Base-by-base conservation (phyloP, 1,140 invertebrate genomes). In the Propsilocerus akamusi region DNA sequence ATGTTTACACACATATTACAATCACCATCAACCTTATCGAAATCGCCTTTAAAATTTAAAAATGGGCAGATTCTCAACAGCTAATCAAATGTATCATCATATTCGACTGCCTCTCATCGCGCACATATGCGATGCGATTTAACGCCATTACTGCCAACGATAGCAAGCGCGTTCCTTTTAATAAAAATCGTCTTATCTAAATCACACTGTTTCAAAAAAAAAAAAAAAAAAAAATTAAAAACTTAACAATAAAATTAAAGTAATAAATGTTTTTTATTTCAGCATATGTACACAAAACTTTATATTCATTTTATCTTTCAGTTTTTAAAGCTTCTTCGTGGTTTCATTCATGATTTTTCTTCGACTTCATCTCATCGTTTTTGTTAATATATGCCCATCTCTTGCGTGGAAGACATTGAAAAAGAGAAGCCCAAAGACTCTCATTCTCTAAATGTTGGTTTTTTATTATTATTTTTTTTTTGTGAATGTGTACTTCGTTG, bases 51-150 rank as follows among this genome's bases (percentile, higher is more conserved):
- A 20, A 41, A n/a, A n/a, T n/a, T n/a, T n/a, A n/a, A n/a, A n/a
- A 41, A 41, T 41, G 34, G 34, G 17, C 34, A 41, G 34, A 41
- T 41, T 41, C 11, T 10, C 34, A 41, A 41, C 34, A 41, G 34
- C 34, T 41, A 41, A 41, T 41, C 34, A 41, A 41, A 41, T 41
- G n/a, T n/a, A n/a, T n/a, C n/a, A n/a, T n/a, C n/a, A n/a, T n/a
- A n/a, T n/a, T n/a, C n/a, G n/a, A n/a, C n/a, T 41, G 17, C 34
- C 34, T 8, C 28, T 11, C 28, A 30, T 30, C n/a, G 28, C 28
- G 10, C 22, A 14, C 34, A 41, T 41, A 41, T 20, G 10, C 4
- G 20, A 37, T 37, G 20, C 14, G 14, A 37, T 37, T 37, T 37
- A 41, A 41, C 34, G 34, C 34, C 34, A 41, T 41, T 41, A 41